Conservation (phyloP, 2,888 invertebrate species). For the Eristalis arbustorum region DNA sequence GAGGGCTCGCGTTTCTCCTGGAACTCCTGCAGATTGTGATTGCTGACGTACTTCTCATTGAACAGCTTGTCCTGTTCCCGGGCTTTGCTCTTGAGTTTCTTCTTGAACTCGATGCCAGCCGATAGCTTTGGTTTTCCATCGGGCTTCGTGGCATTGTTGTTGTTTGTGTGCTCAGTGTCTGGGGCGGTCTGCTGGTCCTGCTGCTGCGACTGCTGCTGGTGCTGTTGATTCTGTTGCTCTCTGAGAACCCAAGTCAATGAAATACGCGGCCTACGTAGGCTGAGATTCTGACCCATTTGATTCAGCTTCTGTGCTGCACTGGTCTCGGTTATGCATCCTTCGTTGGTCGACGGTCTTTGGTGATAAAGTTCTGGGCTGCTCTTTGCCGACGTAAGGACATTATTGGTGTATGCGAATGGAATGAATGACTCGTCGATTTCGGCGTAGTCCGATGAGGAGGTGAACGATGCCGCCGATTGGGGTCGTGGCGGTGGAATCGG, state of each 20-base stretch:
- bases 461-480: constrained; percentile 32
- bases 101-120: constrained; percentile 70
- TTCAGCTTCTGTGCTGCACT: constrained; percentile 68
- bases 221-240: constrained; percentile 82
- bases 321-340: constrained; percentile 74
- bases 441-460: constrained; percentile 76
- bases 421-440: constrained; percentile 76
- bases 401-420: constrained; percentile 27
- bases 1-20: constrained; percentile 75
- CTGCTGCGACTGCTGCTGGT: constrained; percentile 71
- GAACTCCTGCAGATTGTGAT: constrained; percentile 78
- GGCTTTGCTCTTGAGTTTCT: constrained; percentile 76
- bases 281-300: constrained; percentile 82
- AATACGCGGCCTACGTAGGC: constrained; percentile 84
- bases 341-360: constrained; percentile 56
- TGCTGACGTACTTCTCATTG: constrained; percentile 78
- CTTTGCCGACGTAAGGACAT: constrained; percentile 66
- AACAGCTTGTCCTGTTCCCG: constrained; percentile 75
- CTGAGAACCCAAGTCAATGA: constrained; percentile 89
- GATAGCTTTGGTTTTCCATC: constrained; percentile 54
- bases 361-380: constrained; percentile 74
- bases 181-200: constrained; percentile 47
- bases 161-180: constrained; percentile 50
- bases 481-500: constrained; percentile 68
- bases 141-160: constrained; percentile 46